A percentile compares a stretch with the other conserved stretches of the same genome.
Evolutionary conservation across 35 echinoderm and acorn worm species (phyloP).

Genomic region (Diadema setosum): DNA sequence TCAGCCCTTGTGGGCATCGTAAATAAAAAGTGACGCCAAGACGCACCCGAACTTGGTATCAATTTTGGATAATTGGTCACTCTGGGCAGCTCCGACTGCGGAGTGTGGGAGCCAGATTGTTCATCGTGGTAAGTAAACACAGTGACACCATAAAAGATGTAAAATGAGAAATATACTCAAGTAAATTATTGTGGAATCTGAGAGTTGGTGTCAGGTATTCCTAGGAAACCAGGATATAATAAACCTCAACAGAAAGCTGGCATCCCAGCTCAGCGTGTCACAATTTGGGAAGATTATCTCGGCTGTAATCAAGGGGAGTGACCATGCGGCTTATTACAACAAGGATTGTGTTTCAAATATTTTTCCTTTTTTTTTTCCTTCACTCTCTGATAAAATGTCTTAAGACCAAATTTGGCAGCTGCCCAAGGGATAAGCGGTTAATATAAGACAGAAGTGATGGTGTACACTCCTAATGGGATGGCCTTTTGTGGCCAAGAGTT

Average conservation of each 20-base stretch:
- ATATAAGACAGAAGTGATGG: too few relatives aligned
- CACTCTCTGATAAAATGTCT: too few relatives aligned
- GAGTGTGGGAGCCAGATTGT: neutral
- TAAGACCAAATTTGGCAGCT: too few relatives aligned
- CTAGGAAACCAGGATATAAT: neutral
- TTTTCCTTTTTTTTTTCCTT: neutral
- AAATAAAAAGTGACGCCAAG: neutral
- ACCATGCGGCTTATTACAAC: neutral
- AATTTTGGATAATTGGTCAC: neutral
- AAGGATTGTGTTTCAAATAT: neutral
- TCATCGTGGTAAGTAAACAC: neutral
- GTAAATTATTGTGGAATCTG: constrained; percentile 5
- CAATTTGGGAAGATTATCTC: neutral
- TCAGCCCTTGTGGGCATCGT: neutral
- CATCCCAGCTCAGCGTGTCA: neutral
- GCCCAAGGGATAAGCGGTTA: too few relatives aligned
- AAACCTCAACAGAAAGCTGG: neutral
- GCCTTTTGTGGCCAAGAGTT: too few relatives aligned
- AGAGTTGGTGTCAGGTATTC: neutral
- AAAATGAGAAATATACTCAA: neutral
- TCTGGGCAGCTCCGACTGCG: neutral
- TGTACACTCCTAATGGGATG: too few relatives aligned
- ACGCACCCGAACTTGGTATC: neutral
- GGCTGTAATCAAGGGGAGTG: neutral
- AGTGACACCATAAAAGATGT: neutral